A percentile compares a stretch with the other conserved stretches of the same genome.
phyloP scores from a whole-genome alignment of 2,888 invertebrate species.

The Vesta saturnalis region DNA sequence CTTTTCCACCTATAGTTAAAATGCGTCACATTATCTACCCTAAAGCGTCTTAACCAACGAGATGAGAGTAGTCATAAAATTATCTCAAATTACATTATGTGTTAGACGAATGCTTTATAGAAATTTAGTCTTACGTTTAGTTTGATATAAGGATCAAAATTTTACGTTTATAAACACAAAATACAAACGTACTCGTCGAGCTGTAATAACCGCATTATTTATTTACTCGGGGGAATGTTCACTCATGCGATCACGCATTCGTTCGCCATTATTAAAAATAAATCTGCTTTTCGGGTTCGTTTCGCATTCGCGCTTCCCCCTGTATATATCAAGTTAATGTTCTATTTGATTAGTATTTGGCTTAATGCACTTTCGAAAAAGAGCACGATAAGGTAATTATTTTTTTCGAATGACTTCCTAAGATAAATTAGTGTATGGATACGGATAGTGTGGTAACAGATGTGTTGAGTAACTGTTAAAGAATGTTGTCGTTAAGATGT shows the following conservation, averaged over 20 bases:
- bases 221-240: constrained; percentile 58
- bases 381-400: not conserved
- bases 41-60: constrained; percentile 58
- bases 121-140: constrained; percentile 38
- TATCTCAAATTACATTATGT: constrained; percentile 58
- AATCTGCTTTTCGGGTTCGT: constrained; percentile 53
- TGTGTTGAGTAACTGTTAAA: constrained; percentile 22
- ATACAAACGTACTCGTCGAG: constrained; percentile 52
- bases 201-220: constrained; percentile 62
- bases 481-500: constrained; percentile 17
- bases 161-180: constrained; percentile 31
- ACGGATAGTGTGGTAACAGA: constrained; percentile 9
- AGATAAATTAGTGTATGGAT: constrained; percentile 10
- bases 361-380: constrained; percentile 8
- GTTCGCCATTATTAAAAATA: constrained; percentile 61
- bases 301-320: constrained; percentile 42
- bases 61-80: constrained; percentile 59
- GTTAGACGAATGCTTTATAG: constrained; percentile 32
- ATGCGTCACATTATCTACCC: constrained; percentile 54
- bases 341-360: constrained; percentile 28
- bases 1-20: constrained; percentile 52
- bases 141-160: constrained; percentile 44
- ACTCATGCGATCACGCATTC: constrained; percentile 55
- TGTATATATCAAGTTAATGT: constrained; percentile 33
- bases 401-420: not conserved